A percentile compares a stretch with the other conserved stretches of the same genome.
These are phyloP conservation scores for Cariama cristata DNA, from an alignment of 2,113 vertebrate genomes.

Conservation along the genomic window DNA sequence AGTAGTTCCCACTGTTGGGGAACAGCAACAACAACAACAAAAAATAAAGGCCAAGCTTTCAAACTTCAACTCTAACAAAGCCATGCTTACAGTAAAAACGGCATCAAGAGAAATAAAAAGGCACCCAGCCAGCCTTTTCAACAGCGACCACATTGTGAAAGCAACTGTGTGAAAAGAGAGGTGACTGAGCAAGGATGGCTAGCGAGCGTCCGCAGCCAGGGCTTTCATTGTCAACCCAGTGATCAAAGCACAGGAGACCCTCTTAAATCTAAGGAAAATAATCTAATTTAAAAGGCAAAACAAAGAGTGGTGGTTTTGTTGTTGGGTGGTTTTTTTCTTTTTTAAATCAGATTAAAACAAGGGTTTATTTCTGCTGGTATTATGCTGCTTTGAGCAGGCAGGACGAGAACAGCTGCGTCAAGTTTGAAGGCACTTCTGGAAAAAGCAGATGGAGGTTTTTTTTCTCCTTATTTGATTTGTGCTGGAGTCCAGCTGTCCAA, in stretches of 20 bases:
- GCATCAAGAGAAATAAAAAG: conserved; percentile 34
- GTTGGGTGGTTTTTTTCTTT: neutral
- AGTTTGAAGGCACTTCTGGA: conserved; percentile 64
- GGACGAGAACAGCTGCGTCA: conserved; percentile 43
- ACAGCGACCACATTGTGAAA: conserved; percentile 49
- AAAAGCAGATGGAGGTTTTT: conserved; percentile 28
- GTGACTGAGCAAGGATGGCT: conserved; percentile 25
- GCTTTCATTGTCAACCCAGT: conserved; percentile 67
- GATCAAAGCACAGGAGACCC: conserved; percentile 73
- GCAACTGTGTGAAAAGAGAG: conserved; percentile 49
- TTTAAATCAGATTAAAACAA: conserved; percentile 62
- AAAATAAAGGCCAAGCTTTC: conserved; percentile 57
- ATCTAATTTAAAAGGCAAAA: conserved; percentile 73
- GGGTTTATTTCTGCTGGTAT: conserved; percentile 50
- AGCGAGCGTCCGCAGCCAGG: conserved; percentile 13
- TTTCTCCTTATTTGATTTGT: neutral
- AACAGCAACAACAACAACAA: conserved; percentile 55
- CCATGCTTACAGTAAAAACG: conserved; percentile 50
- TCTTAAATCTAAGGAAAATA: conserved; percentile 72
- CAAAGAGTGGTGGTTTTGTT: conserved; percentile 44
- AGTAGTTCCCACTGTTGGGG: conserved; percentile 10
- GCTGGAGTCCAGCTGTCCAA: conserved; percentile 55
- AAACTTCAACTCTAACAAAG: conserved; percentile 50
- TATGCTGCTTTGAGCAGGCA: conserved; percentile 43
- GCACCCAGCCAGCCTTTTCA: conserved; percentile 56